A percentile compares a stretch with the other conserved stretches of the same genome.
Conservation (phyloP, 2,888 invertebrate species). For the Sinohyriopsis cumingii region DNA sequence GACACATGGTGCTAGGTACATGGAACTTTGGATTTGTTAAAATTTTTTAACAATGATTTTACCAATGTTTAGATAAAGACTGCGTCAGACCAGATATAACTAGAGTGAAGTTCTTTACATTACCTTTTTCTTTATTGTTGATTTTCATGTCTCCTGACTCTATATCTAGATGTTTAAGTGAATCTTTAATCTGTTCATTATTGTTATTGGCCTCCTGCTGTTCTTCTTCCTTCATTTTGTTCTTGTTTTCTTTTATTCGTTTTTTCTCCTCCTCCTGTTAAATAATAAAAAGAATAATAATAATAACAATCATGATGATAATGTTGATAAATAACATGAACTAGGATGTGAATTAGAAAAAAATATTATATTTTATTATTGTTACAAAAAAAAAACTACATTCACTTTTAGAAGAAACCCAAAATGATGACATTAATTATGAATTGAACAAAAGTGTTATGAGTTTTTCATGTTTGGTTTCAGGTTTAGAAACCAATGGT, state of each 20-base stretch:
- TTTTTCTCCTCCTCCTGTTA: constrained; percentile 63
- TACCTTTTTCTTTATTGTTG: constrained; percentile 67
- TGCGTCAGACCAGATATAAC: no score
- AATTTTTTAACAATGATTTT: no score
- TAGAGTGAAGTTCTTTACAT: no score
- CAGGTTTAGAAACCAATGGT: no score
- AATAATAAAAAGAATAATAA: constrained; percentile 74
- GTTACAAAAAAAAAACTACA: no score
- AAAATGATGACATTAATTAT: no score
- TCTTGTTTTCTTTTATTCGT: constrained; percentile 19
- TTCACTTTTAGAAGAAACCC: no score
- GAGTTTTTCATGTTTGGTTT: no score
- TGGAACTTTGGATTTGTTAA: neutral
- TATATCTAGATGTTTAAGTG: constrained; percentile 45
- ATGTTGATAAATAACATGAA: constrained; percentile 58
- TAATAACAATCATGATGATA: constrained; percentile 65
- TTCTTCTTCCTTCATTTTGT: constrained; percentile 56
- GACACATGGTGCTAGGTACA: neutral
- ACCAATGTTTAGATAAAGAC: no score
- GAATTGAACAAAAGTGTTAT: no score
- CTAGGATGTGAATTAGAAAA: no score
- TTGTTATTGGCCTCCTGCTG: constrained; percentile 66
- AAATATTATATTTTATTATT: no score
- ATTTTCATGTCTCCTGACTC: constrained; percentile 59
- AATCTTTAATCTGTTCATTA: constrained; percentile 49